Evolutionary conservation across 2,888 invertebrate genomes (phyloP), one percentile per base, ranked within the genome.

Genomic region (Philonicus albiceps): DNA sequence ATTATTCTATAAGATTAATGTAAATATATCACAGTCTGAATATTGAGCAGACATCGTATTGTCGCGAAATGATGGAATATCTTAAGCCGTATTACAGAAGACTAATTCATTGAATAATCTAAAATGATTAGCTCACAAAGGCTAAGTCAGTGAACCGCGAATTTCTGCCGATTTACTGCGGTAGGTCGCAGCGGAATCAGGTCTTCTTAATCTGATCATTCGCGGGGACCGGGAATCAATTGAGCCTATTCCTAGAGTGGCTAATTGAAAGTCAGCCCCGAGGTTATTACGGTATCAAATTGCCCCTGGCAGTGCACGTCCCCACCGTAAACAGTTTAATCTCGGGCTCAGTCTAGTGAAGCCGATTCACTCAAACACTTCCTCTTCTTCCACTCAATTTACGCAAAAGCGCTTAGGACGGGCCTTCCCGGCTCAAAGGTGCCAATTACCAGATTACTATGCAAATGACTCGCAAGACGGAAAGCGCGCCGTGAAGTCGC

Each of bases 401-500:
- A 78, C 43, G 30, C 37, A 11, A 78, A 76, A 49, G 30, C 49
- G 78, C 27, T 78, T 49, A 43, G 78, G 30, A 49, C 49, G 49
- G 30, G 78, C 30, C 49, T 78, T 22, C 49, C n/a, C 49, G n/a
- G 19, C 49, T 49, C 43, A 34, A 83, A 83, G 81, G 64, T 64
- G 81, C 34, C 81, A 83, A 83, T 83, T 64, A 83, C 81, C 64
- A 64, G 81, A 83, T 83, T 83, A 83, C 55, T 83, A 83, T 83
- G 81, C 81, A 83, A 83, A 64, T 83, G 34, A 64, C 11, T 37
- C 31, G 30, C 49, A 83, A 64, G 55, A 83, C 34, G 34, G 81
- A 64, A 83, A 83, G 22, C 64, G 64, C 27, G 64, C 3, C 8
- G 2, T 3, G 64, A 27, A 8, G 27, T 64, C 22, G 81, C 8